Evolutionary conservation across 1,140 invertebrate genomes (phyloP).

Genomic region (Sinonovacula constricta): DNA sequence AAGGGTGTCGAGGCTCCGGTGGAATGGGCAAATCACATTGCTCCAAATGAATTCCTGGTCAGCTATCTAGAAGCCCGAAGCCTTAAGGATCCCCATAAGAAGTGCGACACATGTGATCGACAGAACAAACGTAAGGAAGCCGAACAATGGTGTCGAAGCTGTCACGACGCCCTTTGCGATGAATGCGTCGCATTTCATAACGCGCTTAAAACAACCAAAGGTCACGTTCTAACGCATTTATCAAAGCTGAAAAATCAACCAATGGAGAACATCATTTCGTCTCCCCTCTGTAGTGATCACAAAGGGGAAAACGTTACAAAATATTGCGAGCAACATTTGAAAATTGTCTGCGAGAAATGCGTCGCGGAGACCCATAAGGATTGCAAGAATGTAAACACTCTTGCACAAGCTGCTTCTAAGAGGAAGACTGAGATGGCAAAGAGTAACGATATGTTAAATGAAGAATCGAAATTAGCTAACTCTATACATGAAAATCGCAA

Average conservation of each 20-base stretch:
- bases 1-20: background rate
- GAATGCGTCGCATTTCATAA: slow-evolving; percentile 49
- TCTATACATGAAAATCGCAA: slow-evolving; percentile 36
- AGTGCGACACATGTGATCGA: slow-evolving; percentile 42
- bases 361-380: slow-evolving; percentile 38
- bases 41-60: slow-evolving; percentile 16
- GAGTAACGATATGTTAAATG: background rate
- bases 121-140: slow-evolving; percentile 7
- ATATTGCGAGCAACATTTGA: slow-evolving; percentile 39
- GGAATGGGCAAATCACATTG: slow-evolving; percentile 10
- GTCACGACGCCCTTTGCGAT: slow-evolving; percentile 46
- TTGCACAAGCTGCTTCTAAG: slow-evolving; percentile 21
- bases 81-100: slow-evolving; percentile 23
- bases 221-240: slow-evolving; percentile 4
- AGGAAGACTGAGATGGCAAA: slow-evolving; percentile 2
- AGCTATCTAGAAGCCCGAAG: slow-evolving; percentile 34
- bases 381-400: slow-evolving; percentile 20
- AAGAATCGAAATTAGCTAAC: slow-evolving; percentile 32
- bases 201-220: slow-evolving; percentile 45
- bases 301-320: slow-evolving; percentile 38
- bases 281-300: slow-evolving; percentile 18
- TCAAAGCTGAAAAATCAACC: slow-evolving; percentile 12
- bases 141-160: slow-evolving; percentile 22
- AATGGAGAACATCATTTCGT: slow-evolving; percentile 35
- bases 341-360: slow-evolving; percentile 45